A percentile compares a stretch with the other conserved stretches of the same genome.
Evolutionary conservation across 1,140 invertebrate genomes (phyloP).

Genomic region (Ceratina australensis): DNA sequence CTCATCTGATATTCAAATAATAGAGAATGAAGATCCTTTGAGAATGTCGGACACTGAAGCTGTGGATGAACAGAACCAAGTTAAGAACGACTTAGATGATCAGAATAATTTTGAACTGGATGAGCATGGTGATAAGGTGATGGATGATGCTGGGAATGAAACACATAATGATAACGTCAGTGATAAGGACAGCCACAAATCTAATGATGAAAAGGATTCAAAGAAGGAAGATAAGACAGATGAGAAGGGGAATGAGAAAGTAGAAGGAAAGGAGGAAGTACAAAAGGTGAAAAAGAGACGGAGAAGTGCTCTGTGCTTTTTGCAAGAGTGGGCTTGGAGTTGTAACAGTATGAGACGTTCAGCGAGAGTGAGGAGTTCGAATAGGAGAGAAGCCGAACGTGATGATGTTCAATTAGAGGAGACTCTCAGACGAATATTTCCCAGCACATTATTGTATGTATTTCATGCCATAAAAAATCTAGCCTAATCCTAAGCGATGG

Average conservation of each 20-base stretch:
- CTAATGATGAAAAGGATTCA: constrained; percentile 48
- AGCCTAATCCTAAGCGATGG: too few relatives aligned
- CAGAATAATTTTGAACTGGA: constrained; percentile 38
- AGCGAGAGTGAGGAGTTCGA: constrained; percentile 81
- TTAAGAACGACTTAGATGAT: constrained; percentile 54
- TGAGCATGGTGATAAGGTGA: constrained; percentile 49
- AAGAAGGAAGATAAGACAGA: constrained; percentile 54
- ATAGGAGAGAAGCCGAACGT: constrained; percentile 81
- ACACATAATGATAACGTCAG: constrained; percentile 56
- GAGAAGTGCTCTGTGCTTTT: constrained; percentile 84
- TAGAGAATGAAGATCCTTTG: constrained; percentile 72
- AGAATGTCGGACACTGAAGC: constrained; percentile 63
- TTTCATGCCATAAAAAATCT: constrained; percentile 2
- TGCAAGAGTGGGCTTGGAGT: constrained; percentile 87
- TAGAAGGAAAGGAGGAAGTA: constrained; percentile 75
- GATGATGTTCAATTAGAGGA: constrained; percentile 85
- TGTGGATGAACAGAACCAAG: constrained; percentile 49
- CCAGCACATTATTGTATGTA: constrained; percentile 80
- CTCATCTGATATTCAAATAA: constrained; percentile 72
- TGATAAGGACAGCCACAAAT: constrained; percentile 62
- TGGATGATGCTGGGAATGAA: constrained; percentile 49
- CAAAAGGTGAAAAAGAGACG: constrained; percentile 82
- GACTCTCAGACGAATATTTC: constrained; percentile 82
- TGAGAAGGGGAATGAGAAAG: constrained; percentile 71
- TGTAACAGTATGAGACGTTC: constrained; percentile 83